phyloP scores from a whole-genome alignment of 2,888 invertebrate genomes.

The Acrobasis repandana region DNA sequence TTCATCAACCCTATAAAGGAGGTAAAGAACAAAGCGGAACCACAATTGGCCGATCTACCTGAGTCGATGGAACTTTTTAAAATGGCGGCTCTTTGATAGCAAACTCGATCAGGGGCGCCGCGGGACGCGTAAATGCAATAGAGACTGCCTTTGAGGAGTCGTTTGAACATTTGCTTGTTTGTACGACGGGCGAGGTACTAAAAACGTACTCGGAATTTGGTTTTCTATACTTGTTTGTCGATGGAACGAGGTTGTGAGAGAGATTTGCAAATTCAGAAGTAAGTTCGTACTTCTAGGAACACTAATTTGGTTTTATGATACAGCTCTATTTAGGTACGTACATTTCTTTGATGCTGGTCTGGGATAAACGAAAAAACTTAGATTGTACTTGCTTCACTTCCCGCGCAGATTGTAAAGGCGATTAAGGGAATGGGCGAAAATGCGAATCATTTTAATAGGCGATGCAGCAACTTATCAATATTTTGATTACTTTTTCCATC shows the following conservation, averaged over 20 bases:
- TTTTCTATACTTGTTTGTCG: constrained; percentile 9
- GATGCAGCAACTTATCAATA: too few species aligned
- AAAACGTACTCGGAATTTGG: constrained; percentile 15
- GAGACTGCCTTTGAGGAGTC: constrained; percentile 75
- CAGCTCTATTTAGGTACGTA: too few species aligned
- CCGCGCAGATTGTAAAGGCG: too few species aligned
- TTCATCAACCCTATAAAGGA: constrained; percentile 78
- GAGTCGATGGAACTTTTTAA: constrained; percentile 77
- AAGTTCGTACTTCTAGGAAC: not conserved
- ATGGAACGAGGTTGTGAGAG: constrained; percentile 2
- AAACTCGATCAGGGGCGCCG: constrained; percentile 78
- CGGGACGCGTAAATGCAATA: constrained; percentile 81
- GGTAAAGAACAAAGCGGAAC: constrained; percentile 78
- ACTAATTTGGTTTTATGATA: not conserved
- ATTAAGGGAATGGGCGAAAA: too few species aligned
- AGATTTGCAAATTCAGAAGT: not conserved
- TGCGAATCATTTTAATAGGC: too few species aligned
- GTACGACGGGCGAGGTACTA: constrained; percentile 24
- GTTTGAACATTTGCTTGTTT: constrained; percentile 65
- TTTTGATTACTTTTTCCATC: too few species aligned
- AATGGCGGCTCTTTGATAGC: constrained; percentile 78
- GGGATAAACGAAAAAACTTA: too few species aligned
- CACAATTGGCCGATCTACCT: constrained; percentile 78
- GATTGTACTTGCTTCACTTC: too few species aligned
- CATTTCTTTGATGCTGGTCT: too few species aligned